phyloP scores from a whole-genome alignment of 1,140 invertebrate species.

The Drosophila orena region DNA sequence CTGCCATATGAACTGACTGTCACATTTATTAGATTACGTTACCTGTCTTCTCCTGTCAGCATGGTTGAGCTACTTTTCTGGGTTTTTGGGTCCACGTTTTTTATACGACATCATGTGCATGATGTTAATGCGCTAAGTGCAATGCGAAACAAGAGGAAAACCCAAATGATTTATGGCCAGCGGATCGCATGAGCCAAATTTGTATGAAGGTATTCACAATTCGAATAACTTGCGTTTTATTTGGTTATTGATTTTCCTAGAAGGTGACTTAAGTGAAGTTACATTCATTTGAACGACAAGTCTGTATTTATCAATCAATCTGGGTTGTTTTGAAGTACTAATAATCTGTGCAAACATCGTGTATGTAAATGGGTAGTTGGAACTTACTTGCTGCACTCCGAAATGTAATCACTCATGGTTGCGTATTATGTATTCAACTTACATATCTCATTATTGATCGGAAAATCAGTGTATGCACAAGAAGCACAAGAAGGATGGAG shows the following conservation, averaged over 20 bases:
- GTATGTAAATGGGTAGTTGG: constrained; percentile 7
- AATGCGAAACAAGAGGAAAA: constrained; percentile 16
- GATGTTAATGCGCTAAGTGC: constrained; percentile 27
- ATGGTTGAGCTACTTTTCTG: constrained; percentile 7
- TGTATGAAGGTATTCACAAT: neutral
- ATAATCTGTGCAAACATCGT: constrained; percentile 21
- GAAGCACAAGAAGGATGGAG: neutral
- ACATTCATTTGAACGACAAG: no score
- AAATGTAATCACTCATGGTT: constrained; percentile 16
- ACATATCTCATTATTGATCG: constrained; percentile 8
- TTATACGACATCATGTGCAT: constrained; percentile 9
- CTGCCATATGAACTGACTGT: constrained; percentile 41
- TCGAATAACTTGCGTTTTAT: no score
- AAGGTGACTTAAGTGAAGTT: no score
- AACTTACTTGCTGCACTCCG: constrained; percentile 6
- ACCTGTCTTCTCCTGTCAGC: constrained; percentile 27
- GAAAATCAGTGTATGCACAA: neutral
- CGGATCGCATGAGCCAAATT: neutral
- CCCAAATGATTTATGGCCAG: constrained; percentile 16
- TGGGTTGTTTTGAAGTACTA: constrained; percentile 1
- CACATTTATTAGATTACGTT: constrained; percentile 43
- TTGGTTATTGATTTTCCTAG: no score
- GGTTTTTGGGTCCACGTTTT: constrained; percentile 1
- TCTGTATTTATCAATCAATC: neutral
- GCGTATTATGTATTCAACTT: constrained; percentile 3